phyloP scores from a whole-genome alignment of 2,797 vertebrate species.

The Tarsius wallacei region DNA sequence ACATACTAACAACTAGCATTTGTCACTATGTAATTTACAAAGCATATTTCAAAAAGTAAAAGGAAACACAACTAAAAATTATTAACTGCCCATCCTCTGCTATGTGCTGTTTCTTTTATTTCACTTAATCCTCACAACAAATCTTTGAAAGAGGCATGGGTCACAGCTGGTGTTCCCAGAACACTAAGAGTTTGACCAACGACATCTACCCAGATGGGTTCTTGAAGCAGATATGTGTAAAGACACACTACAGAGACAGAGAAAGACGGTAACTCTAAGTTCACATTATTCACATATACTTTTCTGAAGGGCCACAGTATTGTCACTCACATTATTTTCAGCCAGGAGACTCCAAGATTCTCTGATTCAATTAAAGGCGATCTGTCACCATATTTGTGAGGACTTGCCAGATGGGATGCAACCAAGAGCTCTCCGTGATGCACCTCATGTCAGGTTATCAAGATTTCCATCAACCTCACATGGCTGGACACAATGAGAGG shows the following conservation, averaged over 20 bases:
- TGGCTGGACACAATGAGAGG: conserved; percentile 90
- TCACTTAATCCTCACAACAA: not conserved
- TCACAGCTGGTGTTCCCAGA: not conserved
- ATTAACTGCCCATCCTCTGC: not conserved
- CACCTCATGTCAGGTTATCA: not conserved
- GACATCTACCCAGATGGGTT: not conserved
- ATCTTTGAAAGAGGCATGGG: too few species aligned
- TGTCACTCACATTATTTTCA: not conserved
- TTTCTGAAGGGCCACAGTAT: not conserved
- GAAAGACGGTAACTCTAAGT: not conserved
- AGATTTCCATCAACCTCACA: not conserved
- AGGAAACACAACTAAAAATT: not conserved
- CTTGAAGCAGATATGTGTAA: not conserved
- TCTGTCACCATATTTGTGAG: not conserved
- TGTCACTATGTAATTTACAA: conserved; percentile 37
- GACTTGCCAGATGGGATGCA: not conserved
- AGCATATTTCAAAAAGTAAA: not conserved
- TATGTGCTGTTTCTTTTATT: not conserved
- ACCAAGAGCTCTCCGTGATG: not conserved
- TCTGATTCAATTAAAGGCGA: not conserved
- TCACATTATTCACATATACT: not conserved
- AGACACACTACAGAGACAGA: not conserved
- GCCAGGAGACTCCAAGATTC: not conserved
- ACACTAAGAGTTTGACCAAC: not conserved
- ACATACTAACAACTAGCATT: not conserved